phyloP scores from a whole-genome alignment of 2,797 vertebrate genomes.

The Brotogeris chrysoptera region DNA sequence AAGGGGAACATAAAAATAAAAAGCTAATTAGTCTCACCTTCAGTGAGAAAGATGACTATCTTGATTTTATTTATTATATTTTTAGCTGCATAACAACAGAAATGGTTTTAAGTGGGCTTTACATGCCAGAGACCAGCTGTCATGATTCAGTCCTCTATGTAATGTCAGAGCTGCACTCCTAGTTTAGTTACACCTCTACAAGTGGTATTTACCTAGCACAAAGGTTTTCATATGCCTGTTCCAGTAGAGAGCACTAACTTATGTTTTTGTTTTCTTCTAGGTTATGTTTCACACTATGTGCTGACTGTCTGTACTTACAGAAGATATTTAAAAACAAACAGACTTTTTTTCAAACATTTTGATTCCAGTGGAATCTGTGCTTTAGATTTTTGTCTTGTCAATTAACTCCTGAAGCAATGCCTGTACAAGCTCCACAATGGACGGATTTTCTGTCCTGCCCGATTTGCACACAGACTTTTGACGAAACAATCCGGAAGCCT shows the following conservation, averaged over 20 bases:
- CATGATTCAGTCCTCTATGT: background rate
- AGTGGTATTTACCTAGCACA: background rate
- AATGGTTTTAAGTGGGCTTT: background rate
- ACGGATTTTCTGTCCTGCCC: conserved; percentile 99
- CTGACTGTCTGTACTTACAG: conserved; percentile 85
- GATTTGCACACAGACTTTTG: conserved; percentile 99
- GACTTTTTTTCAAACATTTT: conserved; percentile 80
- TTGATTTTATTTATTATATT: background rate
- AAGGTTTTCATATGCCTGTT: background rate
- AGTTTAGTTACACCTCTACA: background rate
- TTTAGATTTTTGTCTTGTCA: conserved; percentile 82
- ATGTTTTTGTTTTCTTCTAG: conserved; percentile 69
- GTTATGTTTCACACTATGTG: conserved; percentile 90
- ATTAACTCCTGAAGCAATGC: conserved; percentile 87
- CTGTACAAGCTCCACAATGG: conserved; percentile 99
- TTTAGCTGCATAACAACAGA: background rate
- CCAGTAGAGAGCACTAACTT: background rate
- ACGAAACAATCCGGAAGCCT: conserved; percentile 96
- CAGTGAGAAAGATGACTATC: background rate
- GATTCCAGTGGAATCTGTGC: conserved; percentile 99
- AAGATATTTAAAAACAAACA: conserved; percentile 83
- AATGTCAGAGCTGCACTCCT: background rate
- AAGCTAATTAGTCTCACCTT: background rate
- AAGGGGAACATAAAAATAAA: background rate
- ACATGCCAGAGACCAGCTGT: background rate